A percentile compares a stretch with the other conserved stretches of the same genome.
Evolutionary conservation across 2,797 vertebrate genomes (phyloP).

Genomic region (Intellagama lesueurii): DNA sequence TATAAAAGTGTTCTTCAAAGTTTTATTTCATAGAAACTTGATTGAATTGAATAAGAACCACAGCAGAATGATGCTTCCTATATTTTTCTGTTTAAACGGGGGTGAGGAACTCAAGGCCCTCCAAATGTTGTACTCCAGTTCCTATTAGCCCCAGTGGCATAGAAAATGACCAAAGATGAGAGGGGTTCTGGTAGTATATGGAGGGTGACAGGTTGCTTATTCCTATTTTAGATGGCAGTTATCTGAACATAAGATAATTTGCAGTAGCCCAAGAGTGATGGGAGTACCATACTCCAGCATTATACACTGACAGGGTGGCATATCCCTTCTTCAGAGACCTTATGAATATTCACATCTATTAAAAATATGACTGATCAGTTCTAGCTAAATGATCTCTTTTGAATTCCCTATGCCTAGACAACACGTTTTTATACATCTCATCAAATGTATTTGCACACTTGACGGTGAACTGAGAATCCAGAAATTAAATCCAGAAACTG

Average conservation of each 20-base stretch:
- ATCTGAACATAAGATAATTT: neutral
- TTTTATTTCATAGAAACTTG: neutral
- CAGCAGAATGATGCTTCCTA: neutral
- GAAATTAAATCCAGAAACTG: slow-evolving; percentile 60
- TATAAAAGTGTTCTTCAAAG: neutral
- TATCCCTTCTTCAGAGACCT: neutral
- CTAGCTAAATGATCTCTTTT: neutral
- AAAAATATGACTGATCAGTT: neutral
- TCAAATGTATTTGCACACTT: slow-evolving; percentile 45
- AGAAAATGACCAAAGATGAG: neutral
- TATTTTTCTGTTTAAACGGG: neutral
- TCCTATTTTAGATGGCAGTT: neutral
- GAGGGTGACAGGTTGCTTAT: neutral
- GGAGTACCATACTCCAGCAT: neutral
- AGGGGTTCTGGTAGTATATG: neutral
- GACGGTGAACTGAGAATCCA: slow-evolving; percentile 54
- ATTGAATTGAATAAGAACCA: neutral
- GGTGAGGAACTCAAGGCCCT: neutral
- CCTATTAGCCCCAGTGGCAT: neutral
- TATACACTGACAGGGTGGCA: fast-evolving
- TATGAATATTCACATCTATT: neutral
- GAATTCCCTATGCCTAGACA: slow-evolving; percentile 36
- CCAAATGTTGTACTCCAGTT: neutral
- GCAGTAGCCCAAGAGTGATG: neutral
- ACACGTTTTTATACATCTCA: slow-evolving; percentile 44